Conservation (phyloP, 2,113 vertebrate genomes). For the Microtus oregoni region DNA sequence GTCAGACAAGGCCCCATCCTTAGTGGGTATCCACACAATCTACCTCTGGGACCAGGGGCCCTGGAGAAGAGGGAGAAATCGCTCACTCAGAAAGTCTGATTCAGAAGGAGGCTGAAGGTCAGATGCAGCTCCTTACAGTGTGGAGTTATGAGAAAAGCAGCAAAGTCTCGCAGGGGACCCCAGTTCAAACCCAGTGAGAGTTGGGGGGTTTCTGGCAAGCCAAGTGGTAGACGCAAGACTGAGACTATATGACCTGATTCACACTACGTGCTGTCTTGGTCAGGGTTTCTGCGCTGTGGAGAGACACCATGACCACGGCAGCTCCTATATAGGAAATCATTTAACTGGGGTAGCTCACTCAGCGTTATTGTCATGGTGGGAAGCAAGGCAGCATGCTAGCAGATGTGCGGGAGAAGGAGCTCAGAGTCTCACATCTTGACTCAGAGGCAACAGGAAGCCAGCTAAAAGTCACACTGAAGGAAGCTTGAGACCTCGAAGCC, state of each 20-base stretch:
- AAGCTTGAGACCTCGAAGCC: too few relatives aligned
- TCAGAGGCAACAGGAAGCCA: too few relatives aligned
- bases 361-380: too few relatives aligned
- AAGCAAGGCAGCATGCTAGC: too few relatives aligned
- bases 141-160: background rate
- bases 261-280: background rate
- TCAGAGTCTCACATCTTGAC: too few relatives aligned
- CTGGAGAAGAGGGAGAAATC: background rate
- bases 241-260: background rate
- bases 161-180: background rate
- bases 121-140: background rate
- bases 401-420: too few relatives aligned
- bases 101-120: background rate
- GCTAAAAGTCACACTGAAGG: too few relatives aligned
- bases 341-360: too few relatives aligned
- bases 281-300: too few relatives aligned
- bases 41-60: background rate
- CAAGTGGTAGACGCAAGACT: background rate
- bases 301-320: too few relatives aligned
- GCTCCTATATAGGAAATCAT: too few relatives aligned
- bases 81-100: background rate
- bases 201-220: background rate
- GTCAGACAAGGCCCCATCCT: background rate
- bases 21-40: too few relatives aligned
- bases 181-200: background rate